Evolutionary conservation across 2,113 vertebrate species (phyloP).

Genomic region (Corythornis madagascariensis): DNA sequence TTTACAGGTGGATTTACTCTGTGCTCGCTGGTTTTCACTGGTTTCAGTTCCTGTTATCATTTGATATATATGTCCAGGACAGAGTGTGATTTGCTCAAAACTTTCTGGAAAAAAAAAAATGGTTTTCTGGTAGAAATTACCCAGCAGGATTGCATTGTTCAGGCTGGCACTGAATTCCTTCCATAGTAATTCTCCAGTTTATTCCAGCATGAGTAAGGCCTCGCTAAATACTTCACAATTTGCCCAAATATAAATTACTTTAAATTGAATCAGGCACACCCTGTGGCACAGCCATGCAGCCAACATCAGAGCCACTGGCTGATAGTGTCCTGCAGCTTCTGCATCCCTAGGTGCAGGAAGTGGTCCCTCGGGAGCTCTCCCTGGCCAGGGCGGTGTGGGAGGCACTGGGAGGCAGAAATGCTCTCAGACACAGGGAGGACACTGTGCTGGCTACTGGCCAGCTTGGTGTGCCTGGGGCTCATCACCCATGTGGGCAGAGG

Average conservation of each 20-base stretch:
- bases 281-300: not conserved
- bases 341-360: not conserved
- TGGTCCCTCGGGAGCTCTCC: not conserved
- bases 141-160: not conserved
- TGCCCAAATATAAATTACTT: not conserved
- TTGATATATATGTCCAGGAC: not conserved
- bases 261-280: not conserved
- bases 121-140: not conserved
- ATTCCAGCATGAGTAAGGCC: not conserved
- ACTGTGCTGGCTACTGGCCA: not conserved
- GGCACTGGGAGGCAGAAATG: not conserved
- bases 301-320: not conserved
- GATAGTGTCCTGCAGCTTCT: not conserved
- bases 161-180: not conserved
- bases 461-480: not conserved
- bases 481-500: not conserved
- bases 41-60: not conserved
- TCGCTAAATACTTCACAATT: not conserved
- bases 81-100: not conserved
- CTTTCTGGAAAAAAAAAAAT: not conserved
- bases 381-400: not conserved
- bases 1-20: not conserved
- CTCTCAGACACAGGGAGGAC: not conserved
- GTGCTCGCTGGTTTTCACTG: fast-evolving
- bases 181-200: not conserved